Percentiles rank a stretch among this genome's conserved stretches.
These are phyloP conservation scores for Nicator chloris DNA, from an alignment of 2,113 vertebrate genomes.

Conservation along the genomic window DNA sequence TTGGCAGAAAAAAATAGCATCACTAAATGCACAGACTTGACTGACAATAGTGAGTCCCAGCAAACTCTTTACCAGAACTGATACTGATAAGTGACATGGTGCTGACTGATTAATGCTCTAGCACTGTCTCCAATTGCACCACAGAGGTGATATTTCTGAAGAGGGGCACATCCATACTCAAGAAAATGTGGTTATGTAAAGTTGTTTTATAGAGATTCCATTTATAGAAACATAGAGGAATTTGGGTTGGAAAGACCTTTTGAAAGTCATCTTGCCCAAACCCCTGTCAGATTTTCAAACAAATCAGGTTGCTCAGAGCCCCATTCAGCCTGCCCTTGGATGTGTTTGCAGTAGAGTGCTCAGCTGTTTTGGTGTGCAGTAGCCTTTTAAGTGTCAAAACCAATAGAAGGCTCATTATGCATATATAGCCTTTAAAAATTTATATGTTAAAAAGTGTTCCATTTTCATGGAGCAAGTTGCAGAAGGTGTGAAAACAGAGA, in stretches of 20 bases:
- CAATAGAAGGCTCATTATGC: neutral
- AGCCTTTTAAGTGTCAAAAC: neutral
- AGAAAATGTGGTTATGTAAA: neutral
- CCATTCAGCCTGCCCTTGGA: neutral
- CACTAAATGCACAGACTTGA: neutral
- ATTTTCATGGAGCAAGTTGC: neutral
- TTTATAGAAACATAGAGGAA: neutral
- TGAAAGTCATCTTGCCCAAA: neutral
- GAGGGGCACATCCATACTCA: neutral
- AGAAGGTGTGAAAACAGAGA: neutral
- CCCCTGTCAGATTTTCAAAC: neutral
- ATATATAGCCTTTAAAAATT: neutral
- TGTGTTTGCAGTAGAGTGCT: neutral
- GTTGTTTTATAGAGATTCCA: neutral
- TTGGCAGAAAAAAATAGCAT: constrained; percentile 11
- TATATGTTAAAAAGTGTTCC: neutral
- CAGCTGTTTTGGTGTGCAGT: neutral
- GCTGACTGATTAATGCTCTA: neutral
- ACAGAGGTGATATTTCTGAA: neutral
- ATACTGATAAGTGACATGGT: neutral
- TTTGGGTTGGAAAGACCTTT: neutral
- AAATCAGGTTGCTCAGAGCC: neutral
- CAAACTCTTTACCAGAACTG: neutral
- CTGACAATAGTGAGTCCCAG: neutral
- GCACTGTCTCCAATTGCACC: neutral